Evolutionary conservation across 2,797 vertebrate genomes (phyloP), one percentile per base, ranked within the genome.

Genomic region (Xyrichtys novacula): DNA sequence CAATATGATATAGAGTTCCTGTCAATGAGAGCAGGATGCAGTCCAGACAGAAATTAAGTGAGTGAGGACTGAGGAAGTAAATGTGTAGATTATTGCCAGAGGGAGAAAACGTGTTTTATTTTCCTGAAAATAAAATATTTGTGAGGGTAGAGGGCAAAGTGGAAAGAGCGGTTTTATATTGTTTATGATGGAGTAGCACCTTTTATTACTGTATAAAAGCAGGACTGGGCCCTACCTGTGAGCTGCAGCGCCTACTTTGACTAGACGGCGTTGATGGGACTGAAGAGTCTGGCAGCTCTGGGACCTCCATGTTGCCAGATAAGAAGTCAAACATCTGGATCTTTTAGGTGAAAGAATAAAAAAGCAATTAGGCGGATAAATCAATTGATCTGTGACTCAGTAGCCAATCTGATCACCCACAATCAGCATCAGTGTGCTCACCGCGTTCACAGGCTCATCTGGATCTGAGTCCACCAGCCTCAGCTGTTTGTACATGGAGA

Each of bases 301-400:
- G 63, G 70, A 43, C 53, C 26, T 87, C 86, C 2, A 4, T 28
- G 71, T 79, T 74, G 1, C 93, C 94, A 39, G 76, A 90, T 57
- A 99, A 90, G 90, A 98, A 98, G 70, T 96, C 93, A 68, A 95
- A 87, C 26, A 99, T 83, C 31, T 95, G 90, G 75, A 85, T 89
- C 97, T 99, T 89, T 34, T 99, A 88, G 62, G 82, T 52, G 79
- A 58, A 54, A 60, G 65, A 85, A 86, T 32, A 77, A 46, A 58
- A 25, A 54, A 23, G 40, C 4, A 14, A 46, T 81, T 42, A 62
- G 6, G 58, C 8, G 46, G 55, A 78, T 65, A 63, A 68, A 66
- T 49, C 28, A 6, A 72, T 54, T 53, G 26, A 71, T 78, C 49
- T 66, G 3, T 29, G 28, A 71, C 57, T 72, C 48, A 20, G 65